Conservation (phyloP, 1,140 invertebrate species). For the Ruditapes philippinarum region DNA sequence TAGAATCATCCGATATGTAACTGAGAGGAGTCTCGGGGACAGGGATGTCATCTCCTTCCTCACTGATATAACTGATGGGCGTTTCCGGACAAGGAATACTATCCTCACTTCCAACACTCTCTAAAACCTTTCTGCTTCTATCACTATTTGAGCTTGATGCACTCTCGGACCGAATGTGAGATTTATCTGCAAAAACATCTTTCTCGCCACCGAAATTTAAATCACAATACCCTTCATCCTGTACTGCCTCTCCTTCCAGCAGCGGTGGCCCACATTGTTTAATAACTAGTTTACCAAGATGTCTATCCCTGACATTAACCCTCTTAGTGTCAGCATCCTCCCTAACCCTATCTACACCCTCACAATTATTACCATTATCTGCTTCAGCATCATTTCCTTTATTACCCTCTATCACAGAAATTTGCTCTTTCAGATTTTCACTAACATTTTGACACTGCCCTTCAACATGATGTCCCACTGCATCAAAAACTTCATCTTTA, state of each 20-base stretch:
- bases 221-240: conserved; percentile 59
- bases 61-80: conserved; percentile 33
- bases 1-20: conserved; percentile 40
- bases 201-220: conserved; percentile 39
- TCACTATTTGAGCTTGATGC: conserved; percentile 48
- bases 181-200: not conserved
- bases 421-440: not conserved
- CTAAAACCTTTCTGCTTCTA: conserved; percentile 23
- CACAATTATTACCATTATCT: not conserved
- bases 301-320: not conserved
- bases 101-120: conserved; percentile 17
- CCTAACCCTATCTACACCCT: not conserved
- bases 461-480: not conserved
- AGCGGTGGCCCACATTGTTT: not conserved
- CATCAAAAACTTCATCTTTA: not conserved
- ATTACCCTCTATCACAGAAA: not conserved
- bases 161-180: conserved; percentile 5
- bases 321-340: not conserved
- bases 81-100: conserved; percentile 46
- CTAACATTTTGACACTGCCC: not conserved
- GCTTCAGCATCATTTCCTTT: not conserved
- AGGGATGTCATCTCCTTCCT: conserved; percentile 22
- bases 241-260: not conserved
- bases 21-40: conserved; percentile 33
- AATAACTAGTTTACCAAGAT: conserved; percentile 13